Base-by-base conservation (phyloP, 2,113 vertebrate genomes). In the Ptilorrhoa leucosticta region DNA sequence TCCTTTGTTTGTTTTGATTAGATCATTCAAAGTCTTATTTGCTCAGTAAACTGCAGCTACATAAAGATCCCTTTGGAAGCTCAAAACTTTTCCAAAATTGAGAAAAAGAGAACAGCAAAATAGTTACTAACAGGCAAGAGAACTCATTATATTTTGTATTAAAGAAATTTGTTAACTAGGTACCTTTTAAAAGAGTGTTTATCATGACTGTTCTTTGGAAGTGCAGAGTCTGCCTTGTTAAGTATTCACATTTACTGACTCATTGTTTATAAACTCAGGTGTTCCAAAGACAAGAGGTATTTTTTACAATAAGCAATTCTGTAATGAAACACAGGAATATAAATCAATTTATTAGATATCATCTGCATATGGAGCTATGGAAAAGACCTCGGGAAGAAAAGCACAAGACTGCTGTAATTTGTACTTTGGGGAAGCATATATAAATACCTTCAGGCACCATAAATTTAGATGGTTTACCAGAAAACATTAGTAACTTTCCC, bases 341-440 rank as follows among this genome's bases (percentile, higher is more conserved):
- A 90, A 94, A 92, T 94, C 72, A 82, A 87, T 79, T 90, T 92
- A 87, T 94, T 87, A 82, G 82, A 86, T 72, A 89, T 84, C 33
- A 91, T 93, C 64, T 81, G 56, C 71, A 81, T 78, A 63, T 37
- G 70, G 54, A 92, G 28, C 21, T 80, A n/a, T 77, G 79, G 81
- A 77, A 95, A 84, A 79, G 60, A 47, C 70, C 44, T 64, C 30
- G 42, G 47, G 70, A 30, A 66, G 89, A 40, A 68, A 61, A 54
- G 4, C 51, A 80, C 21, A 48, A 51, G 37, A 51, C 23, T 86
- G 44, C 26, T 87, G 61, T 53, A 95, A 94, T 91, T 95, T 90
- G 31, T 90, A 58, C 24, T 84, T 88, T 66, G 69, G 40, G 61
- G 66, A 77, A 82, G 9, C 9, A 57, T 21, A 33, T 39, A 79